Base-by-base conservation (phyloP, 2,888 invertebrate species). In the Salticus scenicus region DNA sequence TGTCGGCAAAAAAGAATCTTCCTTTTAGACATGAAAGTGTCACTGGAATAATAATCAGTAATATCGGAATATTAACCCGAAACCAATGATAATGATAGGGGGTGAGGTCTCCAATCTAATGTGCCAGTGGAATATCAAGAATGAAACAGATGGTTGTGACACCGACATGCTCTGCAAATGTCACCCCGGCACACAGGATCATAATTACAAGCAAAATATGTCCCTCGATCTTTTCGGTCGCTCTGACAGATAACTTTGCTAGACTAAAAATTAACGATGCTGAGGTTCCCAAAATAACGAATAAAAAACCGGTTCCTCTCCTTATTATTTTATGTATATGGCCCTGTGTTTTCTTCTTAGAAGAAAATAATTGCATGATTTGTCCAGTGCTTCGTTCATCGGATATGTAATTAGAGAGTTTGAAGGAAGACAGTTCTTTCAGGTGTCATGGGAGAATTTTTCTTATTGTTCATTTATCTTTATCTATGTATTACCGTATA, bases 1-100 rank as follows among this genome's bases (percentile, higher is more conserved):
- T 10, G 17, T 10, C 5, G 20, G 17, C n/a, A 51, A 51, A 5
- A 51, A 51, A 51, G 28, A 31, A 51, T 41, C 27, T 41, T 63
- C 57, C 27, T 64, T 71, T 57, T 42, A 10, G 79, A 73, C 31
- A 30, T 66, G 70, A 70, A 75, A 75, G 75, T 63, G 75, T 81
- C 81, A 63, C 69, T 42, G 33, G 75, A 81, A 81, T 81, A 81
- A 81, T 81, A 81, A 81, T 81, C 81, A 75, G 69, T 31, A 69
- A 81, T 81, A 74, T 81, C 81, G 41, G 81, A 81, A 81, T 81
- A 81, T 81, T 81, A 81, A 81, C 81, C 73, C 73, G 81, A 81
- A 75, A 81, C 75, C 70, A 67, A 81, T 81, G 75, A 63, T 81
- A 81, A 81, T 81, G 81, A 75, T 75, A 81, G 74, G 57, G 66